Base-by-base conservation (phyloP, 1,140 invertebrate species). In the Euura saliciscinereae region DNA sequence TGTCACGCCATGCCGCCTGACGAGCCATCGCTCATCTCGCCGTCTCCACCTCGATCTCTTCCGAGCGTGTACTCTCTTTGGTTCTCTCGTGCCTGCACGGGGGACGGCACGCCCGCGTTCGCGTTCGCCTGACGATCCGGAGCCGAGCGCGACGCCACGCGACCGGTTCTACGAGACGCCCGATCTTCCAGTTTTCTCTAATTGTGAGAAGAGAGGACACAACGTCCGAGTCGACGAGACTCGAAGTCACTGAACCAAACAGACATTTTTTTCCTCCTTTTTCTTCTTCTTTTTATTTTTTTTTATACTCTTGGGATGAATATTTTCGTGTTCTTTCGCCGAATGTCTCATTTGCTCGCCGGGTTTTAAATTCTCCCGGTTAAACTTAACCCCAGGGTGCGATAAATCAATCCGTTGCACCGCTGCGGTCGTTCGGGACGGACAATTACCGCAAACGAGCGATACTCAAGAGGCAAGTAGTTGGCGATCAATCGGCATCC, bases 1-100 rank as follows among this genome's bases (percentile, higher is more conserved):
- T 82, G 77, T 77, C 77, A 76, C 72, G 65, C 71, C 72, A 70
- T 74, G 72, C 42, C 44, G 51, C 73, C 75, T 80, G 80, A 81
- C 78, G 77, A 80, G 76, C 77, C 74, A 81, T 80, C 78, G 73
- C 70, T 80, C 80, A 77, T 75, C 72, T 75, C 68, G 59, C 75
- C 77, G 78, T 80, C 28, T 28, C 78, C 75, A 80, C 79, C 46
- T 13, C 66, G 43, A 59, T n/a, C 51, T 59, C 77, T 73, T 80
- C 78, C 78, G 72, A 28, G 28, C 28, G 28, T 28, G 28, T 28
- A 28, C 69, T 80, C 79, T 75, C 74, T 70, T 75, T 66, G 64
- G 74, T 78, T 76, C 79, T 77, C 75, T 78, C 79, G 45, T n/a
- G 43, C 43, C n/a, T n/a, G n/a, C 28, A 28, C 28, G 28, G 28